phyloP scores from a whole-genome alignment of 2,113 vertebrate genomes.

The Pseudorasbora parva region DNA sequence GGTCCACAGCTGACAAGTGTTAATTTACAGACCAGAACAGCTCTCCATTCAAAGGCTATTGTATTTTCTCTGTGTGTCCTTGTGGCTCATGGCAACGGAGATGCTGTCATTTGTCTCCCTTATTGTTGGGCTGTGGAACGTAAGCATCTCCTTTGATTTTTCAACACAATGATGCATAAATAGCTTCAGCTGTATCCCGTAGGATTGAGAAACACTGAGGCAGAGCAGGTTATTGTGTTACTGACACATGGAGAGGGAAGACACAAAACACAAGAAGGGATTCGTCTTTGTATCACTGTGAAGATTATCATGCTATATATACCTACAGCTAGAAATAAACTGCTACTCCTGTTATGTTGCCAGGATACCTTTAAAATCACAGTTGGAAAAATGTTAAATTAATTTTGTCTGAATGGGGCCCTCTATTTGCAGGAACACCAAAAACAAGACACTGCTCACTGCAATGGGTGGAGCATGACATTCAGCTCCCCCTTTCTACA shows the following conservation, averaged over 20 bases:
- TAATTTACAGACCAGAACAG: conserved; percentile 20
- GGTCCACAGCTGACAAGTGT: conserved; percentile 15
- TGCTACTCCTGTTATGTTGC: not conserved
- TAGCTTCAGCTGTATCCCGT: conserved; percentile 1
- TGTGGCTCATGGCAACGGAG: not conserved
- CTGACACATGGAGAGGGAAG: not conserved
- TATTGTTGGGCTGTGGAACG: conserved; percentile 6
- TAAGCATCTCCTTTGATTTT: conserved; percentile 21
- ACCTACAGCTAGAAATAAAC: not conserved
- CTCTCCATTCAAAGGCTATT: conserved; percentile 8
- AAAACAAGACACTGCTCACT: no score
- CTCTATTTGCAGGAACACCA: not conserved
- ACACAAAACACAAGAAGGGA: not conserved
- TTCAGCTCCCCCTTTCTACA: no score
- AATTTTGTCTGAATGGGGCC: not conserved
- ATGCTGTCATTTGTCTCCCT: not conserved
- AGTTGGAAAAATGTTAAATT: not conserved
- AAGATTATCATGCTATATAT: not conserved
- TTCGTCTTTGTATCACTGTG: not conserved
- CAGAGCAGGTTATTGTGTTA: conserved; percentile 12
- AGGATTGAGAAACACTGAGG: not conserved
- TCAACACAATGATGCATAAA: conserved; percentile 9
- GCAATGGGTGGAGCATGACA: no score
- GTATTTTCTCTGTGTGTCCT: conserved; percentile 9
- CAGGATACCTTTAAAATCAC: not conserved